phyloP scores from a whole-genome alignment of 2,797 vertebrate species.

The Rhabdomys pumilio region DNA sequence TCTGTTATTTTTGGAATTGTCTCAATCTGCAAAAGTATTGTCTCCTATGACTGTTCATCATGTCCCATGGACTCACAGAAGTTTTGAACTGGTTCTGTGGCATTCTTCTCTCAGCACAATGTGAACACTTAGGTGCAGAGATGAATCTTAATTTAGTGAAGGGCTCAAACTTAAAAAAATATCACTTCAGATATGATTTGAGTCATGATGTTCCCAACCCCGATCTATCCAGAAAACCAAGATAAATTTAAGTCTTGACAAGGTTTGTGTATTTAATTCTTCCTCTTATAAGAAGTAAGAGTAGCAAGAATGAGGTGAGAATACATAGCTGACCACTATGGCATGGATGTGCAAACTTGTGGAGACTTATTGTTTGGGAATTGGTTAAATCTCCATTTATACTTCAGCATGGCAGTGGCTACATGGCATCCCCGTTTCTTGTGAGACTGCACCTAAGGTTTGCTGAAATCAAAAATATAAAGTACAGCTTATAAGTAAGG shows the following conservation, averaged over 20 bases:
- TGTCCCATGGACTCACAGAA: neutral
- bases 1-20: slow-evolving; percentile 28
- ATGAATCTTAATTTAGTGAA: neutral
- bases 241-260: neutral
- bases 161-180: neutral
- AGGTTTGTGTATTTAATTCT: neutral
- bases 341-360: neutral
- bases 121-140: neutral
- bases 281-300: neutral
- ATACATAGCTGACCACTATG: neutral
- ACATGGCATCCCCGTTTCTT: neutral
- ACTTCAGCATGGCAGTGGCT: neutral
- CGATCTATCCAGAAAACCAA: neutral
- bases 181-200: neutral
- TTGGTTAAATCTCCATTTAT: neutral
- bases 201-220: neutral
- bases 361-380: neutral
- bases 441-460: neutral
- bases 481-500: neutral
- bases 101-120: neutral
- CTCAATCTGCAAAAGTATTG: neutral
- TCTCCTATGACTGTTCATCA: neutral
- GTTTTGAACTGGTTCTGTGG: neutral
- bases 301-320: neutral
- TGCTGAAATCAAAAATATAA: neutral